Conservation (phyloP, 2,888 invertebrate genomes). For the Yponomeuta malinellus region DNA sequence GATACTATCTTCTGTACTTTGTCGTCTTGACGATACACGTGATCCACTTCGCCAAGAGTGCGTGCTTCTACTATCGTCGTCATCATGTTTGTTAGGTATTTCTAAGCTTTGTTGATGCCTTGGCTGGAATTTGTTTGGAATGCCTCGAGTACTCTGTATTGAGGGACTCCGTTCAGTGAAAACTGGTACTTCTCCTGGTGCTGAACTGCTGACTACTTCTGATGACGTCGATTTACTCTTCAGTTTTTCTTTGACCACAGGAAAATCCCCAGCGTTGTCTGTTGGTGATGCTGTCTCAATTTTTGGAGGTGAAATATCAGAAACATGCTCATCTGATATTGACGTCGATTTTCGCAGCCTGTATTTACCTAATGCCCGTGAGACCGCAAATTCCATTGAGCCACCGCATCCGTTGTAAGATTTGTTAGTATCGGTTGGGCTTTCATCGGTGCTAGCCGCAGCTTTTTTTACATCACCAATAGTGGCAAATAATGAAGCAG, state of each 20-base stretch:
- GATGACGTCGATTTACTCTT: constrained; percentile 50
- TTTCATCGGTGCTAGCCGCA: constrained; percentile 76
- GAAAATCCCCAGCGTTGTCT: constrained; percentile 41
- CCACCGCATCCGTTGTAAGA: constrained; percentile 78
- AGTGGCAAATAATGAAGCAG: constrained; percentile 82
- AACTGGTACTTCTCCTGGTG: constrained; percentile 67
- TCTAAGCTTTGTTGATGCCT: constrained; percentile 87
- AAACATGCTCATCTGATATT: constrained; percentile 80
- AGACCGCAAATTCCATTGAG: constrained; percentile 90
- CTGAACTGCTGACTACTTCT: constrained; percentile 51
- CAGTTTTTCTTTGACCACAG: constrained; percentile 46
- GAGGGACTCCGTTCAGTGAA: constrained; percentile 80
- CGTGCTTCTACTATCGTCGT: constrained; percentile 90
- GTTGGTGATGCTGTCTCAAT: constrained; percentile 39
- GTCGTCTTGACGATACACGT: constrained; percentile 88
- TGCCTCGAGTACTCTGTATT: constrained; percentile 75
- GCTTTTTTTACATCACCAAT: constrained; percentile 83
- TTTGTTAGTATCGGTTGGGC: constrained; percentile 70
- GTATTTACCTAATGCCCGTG: constrained; percentile 87
- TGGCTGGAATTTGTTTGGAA: constrained; percentile 75
- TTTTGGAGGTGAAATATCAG: constrained; percentile 66
- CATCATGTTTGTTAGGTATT: constrained; percentile 85
- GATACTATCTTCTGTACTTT: constrained; percentile 94
- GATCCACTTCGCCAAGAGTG: constrained; percentile 92
- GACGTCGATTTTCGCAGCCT: constrained; percentile 83